Conservation (phyloP, 2,888 invertebrate genomes). For the Pedicia rivosa region DNA sequence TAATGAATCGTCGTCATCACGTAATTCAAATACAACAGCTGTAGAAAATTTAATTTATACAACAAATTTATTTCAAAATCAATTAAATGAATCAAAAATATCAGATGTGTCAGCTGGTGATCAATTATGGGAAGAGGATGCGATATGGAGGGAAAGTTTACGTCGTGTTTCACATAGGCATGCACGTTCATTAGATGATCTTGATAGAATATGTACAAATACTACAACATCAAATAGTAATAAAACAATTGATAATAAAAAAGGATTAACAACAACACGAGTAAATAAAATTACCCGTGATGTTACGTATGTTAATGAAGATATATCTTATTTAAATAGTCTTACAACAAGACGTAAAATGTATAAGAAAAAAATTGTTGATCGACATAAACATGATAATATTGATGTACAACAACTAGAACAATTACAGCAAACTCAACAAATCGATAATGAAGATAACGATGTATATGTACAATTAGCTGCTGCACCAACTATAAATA, state of each 20-base stretch:
- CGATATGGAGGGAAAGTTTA: conserved; percentile 64
- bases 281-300: conserved; percentile 44
- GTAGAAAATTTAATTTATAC: conserved; percentile 6
- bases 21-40: conserved; percentile 2
- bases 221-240: conserved; percentile 10
- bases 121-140: conserved; percentile 70
- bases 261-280: conserved; percentile 11
- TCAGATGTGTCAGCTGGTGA: conserved; percentile 37
- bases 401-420: too few species aligned
- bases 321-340: conserved; percentile 33
- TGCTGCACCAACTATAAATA: too few species aligned
- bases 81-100: conserved; percentile 13
- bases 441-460: conserved; percentile 30
- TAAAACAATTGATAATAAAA: conserved; percentile 6
- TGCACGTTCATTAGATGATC: conserved; percentile 67
- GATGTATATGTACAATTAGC: conserved; percentile 38
- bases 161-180: conserved; percentile 65
- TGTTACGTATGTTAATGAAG: conserved; percentile 65
- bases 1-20: too few species aligned
- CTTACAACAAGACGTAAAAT: conserved; percentile 12
- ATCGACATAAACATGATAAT: too few species aligned
- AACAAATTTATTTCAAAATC: conserved; percentile 4
- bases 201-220: conserved; percentile 37
- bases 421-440: conserved; percentile 13
- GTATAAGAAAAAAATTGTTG: background rate